phyloP scores from a whole-genome alignment of 2,888 invertebrate genomes.

The Acholoe squamosa region DNA sequence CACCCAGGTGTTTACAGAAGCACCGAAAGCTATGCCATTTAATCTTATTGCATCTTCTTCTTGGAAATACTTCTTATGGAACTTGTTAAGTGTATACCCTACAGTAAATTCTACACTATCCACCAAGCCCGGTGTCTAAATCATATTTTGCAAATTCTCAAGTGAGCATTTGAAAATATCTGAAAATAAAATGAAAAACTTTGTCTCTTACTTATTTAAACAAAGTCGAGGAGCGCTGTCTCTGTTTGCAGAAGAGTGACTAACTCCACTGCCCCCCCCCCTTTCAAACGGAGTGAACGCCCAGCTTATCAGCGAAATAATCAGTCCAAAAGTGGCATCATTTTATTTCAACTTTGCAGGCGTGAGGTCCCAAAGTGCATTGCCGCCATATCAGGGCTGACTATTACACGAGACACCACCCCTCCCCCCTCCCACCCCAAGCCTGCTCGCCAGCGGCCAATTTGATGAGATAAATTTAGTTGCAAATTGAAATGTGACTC shows the following conservation, averaged over 20 bases:
- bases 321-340: slow-evolving; percentile 56
- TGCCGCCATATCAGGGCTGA: slow-evolving; percentile 29
- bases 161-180: too few species aligned
- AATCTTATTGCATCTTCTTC: too few species aligned
- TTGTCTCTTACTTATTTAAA: neutral
- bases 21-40: too few species aligned
- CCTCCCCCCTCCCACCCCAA: too few species aligned
- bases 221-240: slow-evolving; percentile 23
- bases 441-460: slow-evolving; percentile 45
- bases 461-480: slow-evolving; percentile 63
- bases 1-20: too few species aligned
- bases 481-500: slow-evolving; percentile 63
- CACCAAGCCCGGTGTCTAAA: too few species aligned
- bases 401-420: slow-evolving; percentile 40
- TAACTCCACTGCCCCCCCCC: slow-evolving; percentile 4
- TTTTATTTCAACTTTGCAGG: slow-evolving; percentile 57
- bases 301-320: slow-evolving; percentile 48
- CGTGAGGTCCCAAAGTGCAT: neutral
- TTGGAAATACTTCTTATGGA: too few species aligned
- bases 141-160: too few species aligned
- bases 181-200: too few species aligned
- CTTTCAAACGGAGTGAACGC: neutral
- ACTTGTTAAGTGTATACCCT: too few species aligned
- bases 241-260: slow-evolving; percentile 10
- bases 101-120: too few species aligned